phyloP scores from a whole-genome alignment of 23 tunicate species.

The Halocynthia aurantium region DNA sequence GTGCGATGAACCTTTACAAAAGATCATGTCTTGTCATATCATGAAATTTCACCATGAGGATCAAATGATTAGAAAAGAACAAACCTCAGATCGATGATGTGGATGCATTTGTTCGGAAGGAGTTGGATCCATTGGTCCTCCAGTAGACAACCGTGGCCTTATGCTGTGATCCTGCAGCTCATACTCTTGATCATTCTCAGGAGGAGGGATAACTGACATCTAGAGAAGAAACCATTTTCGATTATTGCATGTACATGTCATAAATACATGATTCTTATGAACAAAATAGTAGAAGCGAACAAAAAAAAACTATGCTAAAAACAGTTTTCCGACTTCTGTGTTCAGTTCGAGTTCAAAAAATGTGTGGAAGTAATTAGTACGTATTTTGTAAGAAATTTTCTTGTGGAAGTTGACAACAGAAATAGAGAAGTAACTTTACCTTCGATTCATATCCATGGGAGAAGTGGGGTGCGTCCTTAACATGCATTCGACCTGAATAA shows the following conservation, averaged over 20 bases:
- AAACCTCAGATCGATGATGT: slow-evolving; percentile 15
- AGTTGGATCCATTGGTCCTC: not conserved
- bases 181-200: slow-evolving; percentile 19
- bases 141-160: slow-evolving; percentile 12
- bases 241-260: not conserved
- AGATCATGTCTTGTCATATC: not conserved
- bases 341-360: too few relatives aligned
- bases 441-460: not conserved
- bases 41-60: not conserved
- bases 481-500: slow-evolving; percentile 16
- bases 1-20: slow-evolving; percentile 23
- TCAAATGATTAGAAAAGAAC: not conserved
- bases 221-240: not conserved
- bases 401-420: too few relatives aligned
- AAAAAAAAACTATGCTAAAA: not conserved
- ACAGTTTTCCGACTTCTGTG: too few relatives aligned
- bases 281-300: not conserved
- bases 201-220: slow-evolving; percentile 24
- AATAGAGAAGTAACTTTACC: not conserved
- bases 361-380: too few relatives aligned
- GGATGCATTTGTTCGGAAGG: slow-evolving; percentile 1
- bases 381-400: too few relatives aligned
- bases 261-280: not conserved
- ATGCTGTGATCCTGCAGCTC: slow-evolving; percentile 32
- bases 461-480: slow-evolving; percentile 6